Base-by-base conservation (phyloP, 2,113 vertebrate species). In the Dipodomys stephensi region DNA sequence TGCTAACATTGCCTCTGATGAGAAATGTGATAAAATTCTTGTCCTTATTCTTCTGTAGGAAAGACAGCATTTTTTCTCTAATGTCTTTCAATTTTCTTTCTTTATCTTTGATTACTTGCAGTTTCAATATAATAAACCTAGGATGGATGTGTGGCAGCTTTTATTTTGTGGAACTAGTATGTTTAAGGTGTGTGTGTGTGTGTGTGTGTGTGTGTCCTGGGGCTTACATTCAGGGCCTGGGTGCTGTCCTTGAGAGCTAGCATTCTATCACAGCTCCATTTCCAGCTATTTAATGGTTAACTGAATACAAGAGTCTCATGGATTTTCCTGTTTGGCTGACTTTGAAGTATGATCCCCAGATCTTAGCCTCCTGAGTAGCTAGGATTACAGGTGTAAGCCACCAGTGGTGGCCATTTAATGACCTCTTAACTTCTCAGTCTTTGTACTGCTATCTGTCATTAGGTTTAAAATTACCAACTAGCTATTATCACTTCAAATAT, bases 381-480 rank as follows among this genome's bases (percentile, higher is more conserved):
- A 13, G 53, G 15, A 57, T 57, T 57, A 16, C 53, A 13, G 53
- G 15, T 57, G 53, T 57, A 57, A 57, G 53, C 53, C 53, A 16
- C 15, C 15, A 57, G 53, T 57, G 53, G 13, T 57, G 53, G 53
- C 15, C 53, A 18, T 57, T 57, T 57, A 4, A 49, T 94, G 22
- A 57, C 44, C 46, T 80, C 82, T 82, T 64, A 78, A 22, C 19
- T 82, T 82, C 67, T 85, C 72, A 85, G 62, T 32, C 46, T 92
- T 22, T 83, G 35, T n/a, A 69, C 64, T 82, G 6, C n/a, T 83
- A 2, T 77, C 73, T 62, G 46, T 57, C 27, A 77, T 84, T 83
- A 87, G 49, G 30, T 93, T 90, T 87, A 80, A 90, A 87, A 20
- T 39, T 62, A 32, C 62, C 67, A 87, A 22, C 30, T 83, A 49